These are phyloP conservation scores for Hypanus sabinus DNA, from an alignment of 2,113 vertebrate genomes.

Conservation along the genomic window DNA sequence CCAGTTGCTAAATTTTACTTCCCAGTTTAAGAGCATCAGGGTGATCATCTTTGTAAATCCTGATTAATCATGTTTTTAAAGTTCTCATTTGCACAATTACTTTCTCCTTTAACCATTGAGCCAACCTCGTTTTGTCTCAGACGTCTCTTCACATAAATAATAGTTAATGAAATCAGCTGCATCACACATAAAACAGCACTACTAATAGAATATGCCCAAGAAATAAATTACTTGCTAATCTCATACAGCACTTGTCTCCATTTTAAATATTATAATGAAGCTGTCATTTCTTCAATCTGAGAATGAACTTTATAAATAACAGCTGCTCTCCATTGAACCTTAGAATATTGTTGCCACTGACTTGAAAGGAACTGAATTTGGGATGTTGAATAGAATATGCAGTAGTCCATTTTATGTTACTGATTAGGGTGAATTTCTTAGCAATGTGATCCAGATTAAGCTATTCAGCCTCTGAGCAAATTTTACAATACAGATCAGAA, in stretches of 20 bases:
- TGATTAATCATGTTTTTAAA: not conserved
- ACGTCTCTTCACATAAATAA: slow-evolving; percentile 25
- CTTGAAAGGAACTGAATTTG: no score
- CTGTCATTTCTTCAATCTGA: slow-evolving; percentile 9
- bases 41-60: not conserved
- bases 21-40: no score
- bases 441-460: not conserved
- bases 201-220: slow-evolving; percentile 24
- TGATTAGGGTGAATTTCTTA: no score
- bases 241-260: not conserved
- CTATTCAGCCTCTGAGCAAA: not conserved
- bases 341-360: not conserved
- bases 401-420: no score
- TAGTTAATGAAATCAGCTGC: not conserved
- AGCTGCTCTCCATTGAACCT: not conserved
- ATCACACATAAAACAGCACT: slow-evolving; percentile 1
- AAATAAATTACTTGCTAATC: slow-evolving; percentile 30
- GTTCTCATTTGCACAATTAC: not conserved
- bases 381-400: no score
- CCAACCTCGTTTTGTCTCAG: not conserved
- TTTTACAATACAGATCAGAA: not conserved
- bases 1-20: not conserved
- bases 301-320: slow-evolving; percentile 29
- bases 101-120: not conserved
- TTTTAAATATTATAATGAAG: slow-evolving; percentile 20